Evolutionary conservation across 2,888 invertebrate genomes (phyloP).

Genomic region (Capitulum mitella): DNA sequence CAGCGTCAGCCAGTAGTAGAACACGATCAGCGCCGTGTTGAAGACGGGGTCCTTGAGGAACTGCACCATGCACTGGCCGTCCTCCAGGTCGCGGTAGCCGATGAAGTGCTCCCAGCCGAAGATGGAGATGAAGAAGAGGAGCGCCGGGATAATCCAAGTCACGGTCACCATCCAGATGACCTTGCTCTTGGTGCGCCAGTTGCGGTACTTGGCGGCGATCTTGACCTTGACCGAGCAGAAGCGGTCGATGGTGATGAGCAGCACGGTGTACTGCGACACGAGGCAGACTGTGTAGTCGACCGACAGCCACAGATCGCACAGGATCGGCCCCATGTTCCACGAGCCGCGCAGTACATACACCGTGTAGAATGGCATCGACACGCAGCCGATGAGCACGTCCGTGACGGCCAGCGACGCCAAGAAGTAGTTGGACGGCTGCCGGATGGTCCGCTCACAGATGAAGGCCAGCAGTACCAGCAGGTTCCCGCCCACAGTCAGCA

Average conservation of each 20-base stretch:
- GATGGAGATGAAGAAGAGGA: slow-evolving; percentile 94
- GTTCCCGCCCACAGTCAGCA: slow-evolving; percentile 90
- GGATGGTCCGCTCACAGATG: slow-evolving; percentile 50
- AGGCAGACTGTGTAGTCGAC: slow-evolving; percentile 98
- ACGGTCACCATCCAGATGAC: slow-evolving; percentile 93
- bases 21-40: slow-evolving; percentile 92
- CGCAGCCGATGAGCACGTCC: slow-evolving; percentile 92
- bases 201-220: slow-evolving; percentile 92
- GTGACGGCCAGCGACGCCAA: slow-evolving; percentile 96
- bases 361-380: slow-evolving; percentile 98
- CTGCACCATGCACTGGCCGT: slow-evolving; percentile 89
- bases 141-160: slow-evolving; percentile 93
- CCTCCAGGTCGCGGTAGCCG: slow-evolving; percentile 76
- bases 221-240: slow-evolving; percentile 94
- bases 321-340: slow-evolving; percentile 91
- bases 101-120: slow-evolving; percentile 99
- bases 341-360: slow-evolving; percentile 92
- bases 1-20: slow-evolving; percentile 95
- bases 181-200: slow-evolving; percentile 89
- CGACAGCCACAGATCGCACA: slow-evolving; percentile 97
- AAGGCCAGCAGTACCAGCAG: slow-evolving; percentile 90
- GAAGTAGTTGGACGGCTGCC: slow-evolving; percentile 98
- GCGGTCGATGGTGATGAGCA: slow-evolving; percentile 95
- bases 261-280: slow-evolving; percentile 97
- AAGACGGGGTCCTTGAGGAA: slow-evolving; percentile 95